phyloP scores from a whole-genome alignment of 2,797 vertebrate species.

The Peromyscus nudipes region DNA sequence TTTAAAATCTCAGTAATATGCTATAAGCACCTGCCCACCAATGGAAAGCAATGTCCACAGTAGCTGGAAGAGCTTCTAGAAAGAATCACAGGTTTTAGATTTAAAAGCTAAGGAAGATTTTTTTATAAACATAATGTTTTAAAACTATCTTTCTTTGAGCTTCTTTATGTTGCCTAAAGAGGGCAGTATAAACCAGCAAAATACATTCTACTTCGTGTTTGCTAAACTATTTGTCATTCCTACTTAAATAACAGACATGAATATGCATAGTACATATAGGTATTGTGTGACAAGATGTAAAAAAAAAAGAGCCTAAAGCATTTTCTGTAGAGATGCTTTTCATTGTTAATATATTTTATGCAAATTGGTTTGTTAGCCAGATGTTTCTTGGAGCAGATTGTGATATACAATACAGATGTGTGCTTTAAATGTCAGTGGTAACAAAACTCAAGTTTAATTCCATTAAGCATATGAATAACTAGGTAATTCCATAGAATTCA shows the following conservation, averaged over 20 bases:
- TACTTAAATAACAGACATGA: slow-evolving; percentile 65
- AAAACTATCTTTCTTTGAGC: slow-evolving; percentile 26
- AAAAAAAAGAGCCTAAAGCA: slow-evolving; percentile 33
- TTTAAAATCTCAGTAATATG: slow-evolving; percentile 49
- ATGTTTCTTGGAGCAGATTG: slow-evolving; percentile 68
- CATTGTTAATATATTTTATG: slow-evolving; percentile 72
- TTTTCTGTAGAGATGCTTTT: slow-evolving; percentile 66
- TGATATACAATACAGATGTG: slow-evolving; percentile 57
- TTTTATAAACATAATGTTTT: slow-evolving; percentile 45
- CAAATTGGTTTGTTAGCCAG: slow-evolving; percentile 70
- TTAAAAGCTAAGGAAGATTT: slow-evolving; percentile 23
- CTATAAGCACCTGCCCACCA: not conserved
- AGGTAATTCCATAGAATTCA: slow-evolving; percentile 36
- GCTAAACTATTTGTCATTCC: not conserved
- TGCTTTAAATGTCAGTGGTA: slow-evolving; percentile 68
- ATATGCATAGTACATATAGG: slow-evolving; percentile 58
- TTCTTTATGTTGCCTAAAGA: slow-evolving; percentile 83
- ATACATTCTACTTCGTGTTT: slow-evolving; percentile 58
- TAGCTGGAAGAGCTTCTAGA: slow-evolving; percentile 23
- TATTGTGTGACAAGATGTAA: slow-evolving; percentile 74
- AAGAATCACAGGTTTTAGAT: not conserved
- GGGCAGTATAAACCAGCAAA: slow-evolving; percentile 87
- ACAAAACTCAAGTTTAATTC: slow-evolving; percentile 18
- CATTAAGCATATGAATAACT: slow-evolving; percentile 56
- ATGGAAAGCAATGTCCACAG: not conserved